These are phyloP conservation scores for Sebastes hubbsi DNA, from an alignment of 2,797 vertebrate species.

Conservation along the genomic window DNA sequence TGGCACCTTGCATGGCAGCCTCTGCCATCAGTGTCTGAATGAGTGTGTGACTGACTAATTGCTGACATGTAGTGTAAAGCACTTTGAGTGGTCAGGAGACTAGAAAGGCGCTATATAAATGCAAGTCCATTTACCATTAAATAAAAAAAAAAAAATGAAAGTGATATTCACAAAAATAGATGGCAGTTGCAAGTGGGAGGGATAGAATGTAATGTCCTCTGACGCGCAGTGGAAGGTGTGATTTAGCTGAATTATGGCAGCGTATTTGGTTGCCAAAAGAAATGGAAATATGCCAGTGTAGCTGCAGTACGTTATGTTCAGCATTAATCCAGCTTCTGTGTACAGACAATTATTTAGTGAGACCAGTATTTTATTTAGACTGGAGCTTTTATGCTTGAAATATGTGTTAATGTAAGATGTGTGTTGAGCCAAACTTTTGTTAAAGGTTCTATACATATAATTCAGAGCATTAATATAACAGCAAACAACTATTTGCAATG, in stretches of 20 bases:
- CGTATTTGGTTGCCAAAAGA: neutral
- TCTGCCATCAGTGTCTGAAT: neutral
- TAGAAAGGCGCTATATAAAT: neutral
- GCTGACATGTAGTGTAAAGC: neutral
- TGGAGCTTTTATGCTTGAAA: neutral
- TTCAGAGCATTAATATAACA: no score
- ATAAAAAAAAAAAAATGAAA: neutral
- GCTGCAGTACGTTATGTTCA: neutral
- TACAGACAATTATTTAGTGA: neutral
- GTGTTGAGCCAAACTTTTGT: neutral
- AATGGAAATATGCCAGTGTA: conserved; percentile 1
- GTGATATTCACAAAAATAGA: neutral
- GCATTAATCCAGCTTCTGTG: neutral
- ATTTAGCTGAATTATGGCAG: conserved; percentile 9
- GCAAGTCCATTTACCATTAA: neutral
- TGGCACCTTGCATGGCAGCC: neutral
- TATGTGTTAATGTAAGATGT: neutral
- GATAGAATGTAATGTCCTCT: conserved; percentile 2
- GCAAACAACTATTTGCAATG: neutral
- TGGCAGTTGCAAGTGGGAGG: neutral
- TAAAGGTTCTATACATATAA: no score
- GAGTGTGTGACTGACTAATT: neutral
- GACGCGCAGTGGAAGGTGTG: neutral
- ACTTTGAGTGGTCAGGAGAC: neutral
- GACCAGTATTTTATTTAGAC: neutral